phyloP scores from a whole-genome alignment of 2,888 invertebrate genomes.

The Pasiphila rectangulata region DNA sequence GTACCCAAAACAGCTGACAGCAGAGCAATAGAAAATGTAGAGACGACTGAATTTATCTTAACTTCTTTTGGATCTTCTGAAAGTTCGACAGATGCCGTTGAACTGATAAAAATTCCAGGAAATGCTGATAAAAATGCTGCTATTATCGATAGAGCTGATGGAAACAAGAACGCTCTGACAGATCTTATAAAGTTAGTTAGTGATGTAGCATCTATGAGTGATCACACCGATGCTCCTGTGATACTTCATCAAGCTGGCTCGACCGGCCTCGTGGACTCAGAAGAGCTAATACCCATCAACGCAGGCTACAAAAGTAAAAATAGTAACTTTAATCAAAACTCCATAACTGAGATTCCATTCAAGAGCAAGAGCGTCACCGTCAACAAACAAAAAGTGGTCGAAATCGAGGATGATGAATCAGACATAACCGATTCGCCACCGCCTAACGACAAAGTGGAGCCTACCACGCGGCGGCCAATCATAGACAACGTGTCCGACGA shows the following conservation, averaged over 20 bases:
- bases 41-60: constrained; percentile 66
- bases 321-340: constrained; percentile 67
- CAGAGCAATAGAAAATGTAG: constrained; percentile 54
- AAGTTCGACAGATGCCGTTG: constrained; percentile 61
- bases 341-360: constrained; percentile 65
- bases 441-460: constrained; percentile 66
- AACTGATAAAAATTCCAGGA: constrained; percentile 60
- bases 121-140: constrained; percentile 51
- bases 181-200: constrained; percentile 71
- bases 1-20: constrained; percentile 43
- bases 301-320: constrained; percentile 73
- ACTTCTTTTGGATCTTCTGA: constrained; percentile 63
- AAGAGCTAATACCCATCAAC: constrained; percentile 70
- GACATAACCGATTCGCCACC: constrained; percentile 62
- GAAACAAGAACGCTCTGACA: constrained; percentile 55
- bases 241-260: constrained; percentile 35
- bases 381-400: constrained; percentile 58
- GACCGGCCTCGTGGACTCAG: constrained; percentile 62
- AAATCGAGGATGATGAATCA: constrained; percentile 65
- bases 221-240: constrained; percentile 53
- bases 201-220: constrained; percentile 71
- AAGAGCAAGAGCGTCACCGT: constrained; percentile 54
- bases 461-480: constrained; percentile 64
- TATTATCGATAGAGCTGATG: constrained; percentile 52
- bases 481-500: constrained; percentile 70